Conservation (phyloP, 2,888 invertebrate genomes). For the Epistrophe grossulariae region DNA sequence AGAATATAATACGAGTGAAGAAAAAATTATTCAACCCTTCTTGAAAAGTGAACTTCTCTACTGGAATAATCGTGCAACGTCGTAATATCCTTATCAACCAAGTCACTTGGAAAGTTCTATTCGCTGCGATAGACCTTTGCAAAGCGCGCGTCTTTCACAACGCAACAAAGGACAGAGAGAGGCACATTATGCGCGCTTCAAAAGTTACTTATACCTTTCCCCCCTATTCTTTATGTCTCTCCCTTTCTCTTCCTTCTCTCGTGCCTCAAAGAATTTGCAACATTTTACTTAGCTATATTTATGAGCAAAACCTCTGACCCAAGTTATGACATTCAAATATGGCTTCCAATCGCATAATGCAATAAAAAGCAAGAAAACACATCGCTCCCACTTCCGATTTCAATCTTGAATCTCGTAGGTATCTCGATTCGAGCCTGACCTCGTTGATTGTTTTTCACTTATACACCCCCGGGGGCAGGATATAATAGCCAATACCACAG, state of each 20-base stretch:
- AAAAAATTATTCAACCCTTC: constrained; percentile 75
- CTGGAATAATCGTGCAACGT: constrained; percentile 74
- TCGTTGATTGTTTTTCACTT: constrained; percentile 70
- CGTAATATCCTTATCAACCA: constrained; percentile 76
- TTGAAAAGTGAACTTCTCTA: constrained; percentile 71
- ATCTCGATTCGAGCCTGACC: constrained; percentile 3
- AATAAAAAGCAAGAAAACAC: constrained; percentile 58
- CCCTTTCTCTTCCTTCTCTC: background rate
- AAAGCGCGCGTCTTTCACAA: constrained; percentile 62
- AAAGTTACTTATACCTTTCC: constrained; percentile 41
- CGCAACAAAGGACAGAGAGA: constrained; percentile 64
- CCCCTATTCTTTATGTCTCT: background rate
- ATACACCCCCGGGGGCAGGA: constrained; percentile 54
- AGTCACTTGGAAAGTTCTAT: constrained; percentile 75
- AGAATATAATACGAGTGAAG: constrained; percentile 55
- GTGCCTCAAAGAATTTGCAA: constrained; percentile 47
- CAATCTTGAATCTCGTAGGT: background rate
- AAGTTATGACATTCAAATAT: constrained; percentile 60
- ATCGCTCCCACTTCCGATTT: constrained; percentile 46
- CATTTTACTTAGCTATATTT: constrained; percentile 19
- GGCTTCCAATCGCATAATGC: constrained; percentile 55
- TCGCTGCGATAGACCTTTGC: constrained; percentile 64
- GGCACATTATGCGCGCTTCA: constrained; percentile 62
- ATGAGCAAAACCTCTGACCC: constrained; percentile 37
- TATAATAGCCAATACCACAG: constrained; percentile 70